Evolutionary conservation across 2,797 vertebrate species (phyloP).

Genomic region (Lemur catta): DNA sequence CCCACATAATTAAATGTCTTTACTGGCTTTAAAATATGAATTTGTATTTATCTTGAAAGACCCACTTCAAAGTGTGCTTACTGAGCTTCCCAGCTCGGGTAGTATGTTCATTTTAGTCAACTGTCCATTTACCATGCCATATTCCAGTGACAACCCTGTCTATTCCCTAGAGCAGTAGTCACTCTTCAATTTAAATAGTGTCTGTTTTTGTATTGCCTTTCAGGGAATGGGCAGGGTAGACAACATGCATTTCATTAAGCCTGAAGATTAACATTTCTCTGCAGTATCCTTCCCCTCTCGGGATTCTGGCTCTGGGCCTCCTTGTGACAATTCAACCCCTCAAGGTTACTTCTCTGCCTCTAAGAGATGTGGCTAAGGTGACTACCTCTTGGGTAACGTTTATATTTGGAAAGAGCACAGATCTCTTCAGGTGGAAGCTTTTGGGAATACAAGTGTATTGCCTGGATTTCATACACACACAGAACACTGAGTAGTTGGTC

Average conservation of each 20-base stretch:
- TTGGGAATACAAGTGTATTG: not conserved
- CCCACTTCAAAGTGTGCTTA: not conserved
- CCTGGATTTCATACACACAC: not conserved
- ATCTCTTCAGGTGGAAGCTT: not conserved
- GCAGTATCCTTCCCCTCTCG: not conserved
- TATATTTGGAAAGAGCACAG: slow-evolving; percentile 29
- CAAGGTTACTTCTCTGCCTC: not conserved
- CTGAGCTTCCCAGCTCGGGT: not conserved
- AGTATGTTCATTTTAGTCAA: not conserved
- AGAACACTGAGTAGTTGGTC: not conserved
- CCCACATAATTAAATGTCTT: not conserved
- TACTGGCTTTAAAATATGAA: not conserved
- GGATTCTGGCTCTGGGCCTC: not conserved
- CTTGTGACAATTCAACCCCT: not conserved
- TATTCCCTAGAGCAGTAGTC: no score
- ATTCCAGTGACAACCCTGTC: not conserved
- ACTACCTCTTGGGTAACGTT: not conserved
- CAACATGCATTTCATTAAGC: not conserved
- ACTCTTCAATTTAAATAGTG: not conserved
- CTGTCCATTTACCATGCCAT: not conserved
- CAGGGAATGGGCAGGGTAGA: not conserved
- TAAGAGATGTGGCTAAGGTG: not conserved
- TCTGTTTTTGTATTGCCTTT: not conserved
- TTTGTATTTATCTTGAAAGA: not conserved
- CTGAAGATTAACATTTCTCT: not conserved